These are phyloP conservation scores for Spodoptera exigua DNA, from an alignment of 2,888 invertebrate genomes.

Conservation along the genomic window DNA sequence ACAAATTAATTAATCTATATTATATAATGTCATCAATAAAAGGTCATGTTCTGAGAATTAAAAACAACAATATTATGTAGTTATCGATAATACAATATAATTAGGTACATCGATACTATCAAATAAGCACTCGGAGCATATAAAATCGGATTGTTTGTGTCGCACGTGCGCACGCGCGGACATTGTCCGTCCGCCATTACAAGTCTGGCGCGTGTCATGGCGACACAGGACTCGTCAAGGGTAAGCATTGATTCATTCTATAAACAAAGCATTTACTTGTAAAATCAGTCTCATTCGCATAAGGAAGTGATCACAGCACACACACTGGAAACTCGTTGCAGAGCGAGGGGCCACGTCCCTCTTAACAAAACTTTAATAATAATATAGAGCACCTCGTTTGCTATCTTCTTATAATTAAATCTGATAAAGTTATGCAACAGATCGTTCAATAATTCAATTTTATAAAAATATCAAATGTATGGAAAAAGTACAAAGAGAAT, in stretches of 20 bases:
- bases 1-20: slow-evolving; percentile 84
- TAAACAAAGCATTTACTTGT: slow-evolving; percentile 85
- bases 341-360: slow-evolving; percentile 83
- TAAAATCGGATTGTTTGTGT: slow-evolving; percentile 67
- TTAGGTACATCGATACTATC: slow-evolving; percentile 74
- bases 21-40: slow-evolving; percentile 85
- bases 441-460: slow-evolving; percentile 71
- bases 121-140: slow-evolving; percentile 77
- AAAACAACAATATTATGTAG: slow-evolving; percentile 72
- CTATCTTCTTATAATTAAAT: slow-evolving; percentile 83
- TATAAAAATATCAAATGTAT: slow-evolving; percentile 74
- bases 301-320: slow-evolving; percentile 89
- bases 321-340: slow-evolving; percentile 88
- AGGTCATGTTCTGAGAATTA: slow-evolving; percentile 79
- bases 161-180: slow-evolving; percentile 29
- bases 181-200: no score
- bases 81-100: slow-evolving; percentile 75
- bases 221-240: slow-evolving; percentile 37
- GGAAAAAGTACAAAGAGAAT: slow-evolving; percentile 67
- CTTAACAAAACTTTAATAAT: slow-evolving; percentile 81
- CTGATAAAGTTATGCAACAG: slow-evolving; percentile 79
- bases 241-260: slow-evolving; percentile 79
- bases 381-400: slow-evolving; percentile 86
- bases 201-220: no score
- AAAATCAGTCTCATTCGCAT: slow-evolving; percentile 90